phyloP scores from a whole-genome alignment of 2,797 vertebrate genomes.

The Salarias fasciatus region DNA sequence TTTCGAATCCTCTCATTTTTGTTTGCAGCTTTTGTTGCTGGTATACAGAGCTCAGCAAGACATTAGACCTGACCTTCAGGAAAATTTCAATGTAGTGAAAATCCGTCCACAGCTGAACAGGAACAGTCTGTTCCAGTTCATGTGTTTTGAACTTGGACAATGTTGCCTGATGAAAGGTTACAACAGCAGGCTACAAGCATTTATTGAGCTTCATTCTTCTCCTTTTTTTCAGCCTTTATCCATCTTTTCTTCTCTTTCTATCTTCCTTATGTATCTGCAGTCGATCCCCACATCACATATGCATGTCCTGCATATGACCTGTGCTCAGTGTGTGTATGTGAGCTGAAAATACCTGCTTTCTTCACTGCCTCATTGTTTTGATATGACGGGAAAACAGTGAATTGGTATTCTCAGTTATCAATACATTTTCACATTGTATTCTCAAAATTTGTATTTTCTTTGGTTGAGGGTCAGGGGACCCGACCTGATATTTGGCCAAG shows the following conservation, averaged over 20 bases:
- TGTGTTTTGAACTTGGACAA: slow-evolving; percentile 38
- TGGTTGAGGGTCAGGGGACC: no score
- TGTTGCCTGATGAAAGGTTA: slow-evolving; percentile 35
- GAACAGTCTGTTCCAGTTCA: slow-evolving; percentile 42
- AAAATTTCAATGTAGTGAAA: slow-evolving; percentile 24
- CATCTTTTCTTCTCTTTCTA: neutral
- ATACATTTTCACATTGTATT: no score
- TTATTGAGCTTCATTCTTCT: slow-evolving; percentile 6
- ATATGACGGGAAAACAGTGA: no score
- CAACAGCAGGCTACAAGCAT: slow-evolving; percentile 6
- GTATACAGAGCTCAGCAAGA: slow-evolving; percentile 11
- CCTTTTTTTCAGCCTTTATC: neutral
- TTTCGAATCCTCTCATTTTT: neutral
- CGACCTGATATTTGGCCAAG: no score
- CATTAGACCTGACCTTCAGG: slow-evolving; percentile 4
- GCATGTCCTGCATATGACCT: no score
- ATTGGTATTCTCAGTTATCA: no score
- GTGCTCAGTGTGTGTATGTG: no score
- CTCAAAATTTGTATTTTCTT: no score
- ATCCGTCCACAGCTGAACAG: slow-evolving; percentile 7
- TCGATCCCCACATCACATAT: no score
- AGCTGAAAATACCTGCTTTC: no score
- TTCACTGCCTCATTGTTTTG: no score
- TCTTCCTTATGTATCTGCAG: no score
- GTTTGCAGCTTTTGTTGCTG: slow-evolving; percentile 7